Conservation (phyloP, 2,113 vertebrate species). For the Phylloscopus trochiloides region DNA sequence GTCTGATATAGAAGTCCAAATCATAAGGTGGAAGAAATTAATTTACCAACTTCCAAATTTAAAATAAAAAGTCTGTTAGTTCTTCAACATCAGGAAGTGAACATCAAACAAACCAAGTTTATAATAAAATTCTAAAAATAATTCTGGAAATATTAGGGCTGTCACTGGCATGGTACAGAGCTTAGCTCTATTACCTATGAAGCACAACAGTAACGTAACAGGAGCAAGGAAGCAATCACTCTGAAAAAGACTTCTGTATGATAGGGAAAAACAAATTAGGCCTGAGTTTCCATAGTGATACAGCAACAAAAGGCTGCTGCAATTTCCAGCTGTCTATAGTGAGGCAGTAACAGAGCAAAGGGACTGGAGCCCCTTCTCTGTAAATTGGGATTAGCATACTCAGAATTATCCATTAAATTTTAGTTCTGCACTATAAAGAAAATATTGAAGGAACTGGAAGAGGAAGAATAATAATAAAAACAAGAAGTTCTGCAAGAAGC, state of each 20-base stretch:
- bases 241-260: conserved; percentile 4
- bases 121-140: not conserved
- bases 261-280: conserved; percentile 46
- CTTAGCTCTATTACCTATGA: not conserved
- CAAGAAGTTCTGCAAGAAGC: not conserved
- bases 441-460: conserved; percentile 1
- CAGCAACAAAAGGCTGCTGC: conserved; percentile 46
- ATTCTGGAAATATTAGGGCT: not conserved
- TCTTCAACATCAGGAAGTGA: not conserved
- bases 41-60: not conserved
- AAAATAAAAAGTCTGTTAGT: not conserved
- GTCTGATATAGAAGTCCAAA: not conserved
- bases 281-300: conserved; percentile 54
- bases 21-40: not conserved
- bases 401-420: not conserved
- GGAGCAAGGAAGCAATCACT: conserved; percentile 48
- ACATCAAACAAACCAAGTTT: not conserved
- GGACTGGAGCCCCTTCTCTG: not conserved
- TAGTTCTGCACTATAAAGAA: not conserved
- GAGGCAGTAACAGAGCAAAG: not conserved
- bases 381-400: not conserved
- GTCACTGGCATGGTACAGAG: not conserved
- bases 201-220: not conserved
- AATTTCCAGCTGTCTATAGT: conserved; percentile 45
- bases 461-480: not conserved